Percentiles rank a stretch among this genome's conserved stretches.
phyloP scores from a whole-genome alignment of 2,113 vertebrate species.

The Siphamia tubifer region DNA sequence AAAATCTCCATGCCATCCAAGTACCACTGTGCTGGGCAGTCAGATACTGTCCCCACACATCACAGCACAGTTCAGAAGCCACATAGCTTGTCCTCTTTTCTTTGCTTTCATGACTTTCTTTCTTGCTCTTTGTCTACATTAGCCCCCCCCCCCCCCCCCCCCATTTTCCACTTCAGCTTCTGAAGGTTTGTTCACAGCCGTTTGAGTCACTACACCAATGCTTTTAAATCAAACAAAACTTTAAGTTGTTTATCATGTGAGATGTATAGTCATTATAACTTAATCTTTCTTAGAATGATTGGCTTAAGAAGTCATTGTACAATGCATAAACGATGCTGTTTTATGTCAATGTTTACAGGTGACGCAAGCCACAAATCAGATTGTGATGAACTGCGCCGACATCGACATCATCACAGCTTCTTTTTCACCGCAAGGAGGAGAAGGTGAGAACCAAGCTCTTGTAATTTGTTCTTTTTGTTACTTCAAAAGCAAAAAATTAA shows the following conservation, averaged over 20 bases:
- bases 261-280: not conserved
- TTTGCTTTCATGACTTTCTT: not conserved
- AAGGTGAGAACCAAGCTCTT: conserved; percentile 85
- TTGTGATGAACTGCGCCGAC: conserved; percentile 99
- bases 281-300: not conserved
- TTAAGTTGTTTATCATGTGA: not conserved
- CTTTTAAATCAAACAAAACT: not conserved
- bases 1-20: not conserved
- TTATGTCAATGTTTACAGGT: conserved; percentile 82
- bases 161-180: not conserved
- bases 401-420: conserved; percentile 99
- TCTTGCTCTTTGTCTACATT: not conserved
- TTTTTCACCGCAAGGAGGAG: conserved; percentile 90
- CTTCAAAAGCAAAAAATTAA: too few species aligned
- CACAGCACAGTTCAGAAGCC: not conserved
- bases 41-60: not conserved
- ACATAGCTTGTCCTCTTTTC: not conserved
- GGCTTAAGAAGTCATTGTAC: not conserved
- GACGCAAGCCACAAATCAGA: conserved; percentile 94
- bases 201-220: not conserved
- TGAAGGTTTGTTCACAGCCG: not conserved
- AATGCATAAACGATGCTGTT: not conserved
- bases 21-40: not conserved
- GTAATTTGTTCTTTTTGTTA: not conserved
- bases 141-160: too few species aligned